Percentiles rank a stretch among this genome's conserved stretches.
Evolutionary conservation across 2,113 vertebrate genomes (phyloP).

Genomic region (Pluvialis apricaria): DNA sequence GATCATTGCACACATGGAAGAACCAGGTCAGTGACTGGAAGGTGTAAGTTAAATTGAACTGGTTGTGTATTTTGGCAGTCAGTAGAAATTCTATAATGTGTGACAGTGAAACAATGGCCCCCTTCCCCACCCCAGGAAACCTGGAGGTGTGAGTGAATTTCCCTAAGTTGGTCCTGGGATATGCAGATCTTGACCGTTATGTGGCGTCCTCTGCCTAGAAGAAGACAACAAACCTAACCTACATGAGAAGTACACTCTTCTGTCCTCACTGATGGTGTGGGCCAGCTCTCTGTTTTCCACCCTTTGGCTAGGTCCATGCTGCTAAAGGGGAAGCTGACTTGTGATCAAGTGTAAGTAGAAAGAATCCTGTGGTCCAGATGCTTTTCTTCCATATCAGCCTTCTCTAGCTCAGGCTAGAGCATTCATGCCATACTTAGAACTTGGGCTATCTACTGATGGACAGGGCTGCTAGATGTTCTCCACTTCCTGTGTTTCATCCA

Average conservation of each 20-base stretch:
- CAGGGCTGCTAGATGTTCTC: constrained; percentile 11
- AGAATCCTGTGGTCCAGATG: neutral
- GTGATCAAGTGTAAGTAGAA: constrained; percentile 39
- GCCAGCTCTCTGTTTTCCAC: constrained; percentile 42
- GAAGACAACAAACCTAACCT: constrained; percentile 3
- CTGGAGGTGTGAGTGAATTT: constrained; percentile 18
- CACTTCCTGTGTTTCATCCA: neutral
- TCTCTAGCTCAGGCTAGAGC: neutral
- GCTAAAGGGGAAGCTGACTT: constrained; percentile 35
- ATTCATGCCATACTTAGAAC: neutral
- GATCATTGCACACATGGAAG: constrained; percentile 99
- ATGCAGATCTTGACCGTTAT: neutral
- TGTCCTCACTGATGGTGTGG: constrained; percentile 35
- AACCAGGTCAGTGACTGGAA: constrained; percentile 82
- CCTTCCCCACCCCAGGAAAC: neutral
- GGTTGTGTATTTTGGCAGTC: neutral
- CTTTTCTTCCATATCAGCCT: constrained; percentile 5
- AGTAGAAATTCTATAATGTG: neutral
- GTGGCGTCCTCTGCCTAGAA: neutral
- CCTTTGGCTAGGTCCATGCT: constrained; percentile 35
- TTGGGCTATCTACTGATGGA: neutral
- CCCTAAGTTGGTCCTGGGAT: neutral
- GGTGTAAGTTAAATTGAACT: neutral
- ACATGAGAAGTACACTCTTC: neutral
- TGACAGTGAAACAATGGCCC: neutral